These are phyloP conservation scores for Antennarius maculatus DNA, from an alignment of 2,797 vertebrate species.

Conservation along the genomic window DNA sequence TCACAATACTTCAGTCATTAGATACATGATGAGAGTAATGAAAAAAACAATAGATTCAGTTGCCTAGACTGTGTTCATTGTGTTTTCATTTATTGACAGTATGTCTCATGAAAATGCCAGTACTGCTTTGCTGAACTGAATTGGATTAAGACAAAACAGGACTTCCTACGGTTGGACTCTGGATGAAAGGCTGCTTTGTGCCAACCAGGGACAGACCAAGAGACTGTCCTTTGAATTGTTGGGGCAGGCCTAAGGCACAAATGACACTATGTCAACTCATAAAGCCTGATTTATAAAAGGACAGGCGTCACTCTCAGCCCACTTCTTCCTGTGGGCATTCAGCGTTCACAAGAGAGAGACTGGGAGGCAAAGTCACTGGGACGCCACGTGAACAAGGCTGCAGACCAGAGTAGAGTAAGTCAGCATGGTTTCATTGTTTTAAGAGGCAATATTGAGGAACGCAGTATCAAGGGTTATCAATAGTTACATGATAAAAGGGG, in stretches of 20 bases:
- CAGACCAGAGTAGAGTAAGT: constrained; percentile 25
- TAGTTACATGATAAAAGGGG: too few species aligned
- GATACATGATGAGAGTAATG: too few species aligned
- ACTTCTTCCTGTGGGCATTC: constrained; percentile 57
- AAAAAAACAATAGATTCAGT: too few species aligned
- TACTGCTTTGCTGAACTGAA: too few species aligned
- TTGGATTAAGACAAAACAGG: too few species aligned
- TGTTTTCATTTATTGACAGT: too few species aligned
- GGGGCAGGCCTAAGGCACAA: constrained; percentile 55
- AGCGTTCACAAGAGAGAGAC: constrained; percentile 33
- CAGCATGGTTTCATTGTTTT: neutral
- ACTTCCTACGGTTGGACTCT: constrained; percentile 8
- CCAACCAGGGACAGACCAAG: constrained; percentile 44
- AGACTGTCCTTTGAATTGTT: constrained; percentile 75
- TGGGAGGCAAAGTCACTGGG: constrained; percentile 16
- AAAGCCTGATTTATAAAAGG: constrained; percentile 60
- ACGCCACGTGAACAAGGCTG: constrained; percentile 1
- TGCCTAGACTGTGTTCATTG: too few species aligned
- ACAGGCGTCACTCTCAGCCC: constrained; percentile 49
- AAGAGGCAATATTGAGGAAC: neutral
- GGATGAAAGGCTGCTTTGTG: constrained; percentile 65
- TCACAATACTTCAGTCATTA: too few species aligned
- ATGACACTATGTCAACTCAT: constrained; percentile 65
- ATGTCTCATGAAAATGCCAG: too few species aligned
- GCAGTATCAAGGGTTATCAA: too few species aligned